Evolutionary conservation across 2,888 invertebrate genomes (phyloP).

Genomic region (Drosophila meridiana): DNA sequence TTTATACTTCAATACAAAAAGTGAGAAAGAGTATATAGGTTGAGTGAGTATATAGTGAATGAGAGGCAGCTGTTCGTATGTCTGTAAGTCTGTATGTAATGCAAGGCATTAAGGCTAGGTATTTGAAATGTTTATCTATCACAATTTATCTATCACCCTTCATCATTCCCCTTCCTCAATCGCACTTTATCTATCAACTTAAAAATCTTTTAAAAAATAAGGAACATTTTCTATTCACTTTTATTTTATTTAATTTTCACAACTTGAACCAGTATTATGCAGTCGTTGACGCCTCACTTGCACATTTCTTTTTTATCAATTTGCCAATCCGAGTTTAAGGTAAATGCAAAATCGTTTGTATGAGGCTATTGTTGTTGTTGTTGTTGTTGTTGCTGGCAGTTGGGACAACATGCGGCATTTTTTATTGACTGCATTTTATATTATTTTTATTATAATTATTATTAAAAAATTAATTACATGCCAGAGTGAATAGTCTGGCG

Average conservation of each 20-base stretch:
- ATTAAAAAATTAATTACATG: constrained; percentile 79
- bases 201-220: no score
- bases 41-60: neutral
- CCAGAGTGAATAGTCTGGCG: constrained; percentile 34
- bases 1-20: neutral
- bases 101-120: no score
- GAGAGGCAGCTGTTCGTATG: no score
- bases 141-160: no score
- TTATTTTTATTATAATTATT: constrained; percentile 46
- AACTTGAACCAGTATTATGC: neutral
- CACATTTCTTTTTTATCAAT: neutral
- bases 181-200: no score
- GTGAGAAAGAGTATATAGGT: neutral
- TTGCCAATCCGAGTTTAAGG: constrained; percentile 2
- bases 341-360: constrained; percentile 7
- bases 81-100: no score
- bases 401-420: constrained; percentile 28
- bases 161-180: no score
- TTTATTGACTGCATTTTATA: constrained; percentile 66
- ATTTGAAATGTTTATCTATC: no score
- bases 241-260: no score
- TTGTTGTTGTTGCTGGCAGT: constrained; percentile 2
- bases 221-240: no score
- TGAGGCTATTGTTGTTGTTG: neutral
- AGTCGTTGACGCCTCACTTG: neutral